phyloP scores from a whole-genome alignment of 2,888 invertebrate species.

The Pyrocoelia pectoralis region DNA sequence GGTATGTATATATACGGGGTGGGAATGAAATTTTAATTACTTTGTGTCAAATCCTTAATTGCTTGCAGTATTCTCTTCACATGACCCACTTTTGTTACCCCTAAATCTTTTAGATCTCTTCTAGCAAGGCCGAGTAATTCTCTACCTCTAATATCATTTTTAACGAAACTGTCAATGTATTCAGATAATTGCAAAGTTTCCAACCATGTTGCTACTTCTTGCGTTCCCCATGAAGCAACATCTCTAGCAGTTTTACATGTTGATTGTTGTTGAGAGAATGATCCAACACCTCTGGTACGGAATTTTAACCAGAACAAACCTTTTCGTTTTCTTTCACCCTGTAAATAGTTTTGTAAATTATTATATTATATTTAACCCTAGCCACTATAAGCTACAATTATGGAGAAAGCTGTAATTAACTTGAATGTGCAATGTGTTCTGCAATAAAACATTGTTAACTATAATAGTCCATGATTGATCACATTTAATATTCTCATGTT shows the following conservation, averaged over 20 bases:
- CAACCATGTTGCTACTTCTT: conserved; percentile 91
- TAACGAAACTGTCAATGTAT: conserved; percentile 89
- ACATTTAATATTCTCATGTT: too few relatives aligned
- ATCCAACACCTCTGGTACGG: conserved; percentile 59
- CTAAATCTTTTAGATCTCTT: conserved; percentile 88
- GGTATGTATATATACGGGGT: too few relatives aligned
- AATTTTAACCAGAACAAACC: conserved; percentile 77
- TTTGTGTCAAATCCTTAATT: conserved; percentile 78
- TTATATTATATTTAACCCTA: too few relatives aligned
- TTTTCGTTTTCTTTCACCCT: conserved; percentile 64
- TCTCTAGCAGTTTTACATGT: conserved; percentile 62
- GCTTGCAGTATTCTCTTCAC: conserved; percentile 94
- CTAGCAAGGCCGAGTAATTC: conserved; percentile 88
- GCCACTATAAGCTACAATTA: too few relatives aligned
- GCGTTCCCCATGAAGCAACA: conserved; percentile 80
- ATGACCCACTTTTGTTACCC: conserved; percentile 94
- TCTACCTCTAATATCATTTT: conserved; percentile 90
- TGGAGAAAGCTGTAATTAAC: too few relatives aligned
- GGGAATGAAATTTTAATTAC: conserved; percentile 47
- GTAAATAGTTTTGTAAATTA: conserved; percentile 26
- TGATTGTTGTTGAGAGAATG: conserved; percentile 59
- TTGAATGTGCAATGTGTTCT: too few relatives aligned
- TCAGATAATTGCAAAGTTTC: conserved; percentile 88
- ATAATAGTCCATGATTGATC: too few relatives aligned
- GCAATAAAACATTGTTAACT: too few relatives aligned